A percentile compares a stretch with the other conserved stretches of the same genome.
phyloP scores from a whole-genome alignment of 2,113 vertebrate species.

The Lipotes vexillifer region DNA sequence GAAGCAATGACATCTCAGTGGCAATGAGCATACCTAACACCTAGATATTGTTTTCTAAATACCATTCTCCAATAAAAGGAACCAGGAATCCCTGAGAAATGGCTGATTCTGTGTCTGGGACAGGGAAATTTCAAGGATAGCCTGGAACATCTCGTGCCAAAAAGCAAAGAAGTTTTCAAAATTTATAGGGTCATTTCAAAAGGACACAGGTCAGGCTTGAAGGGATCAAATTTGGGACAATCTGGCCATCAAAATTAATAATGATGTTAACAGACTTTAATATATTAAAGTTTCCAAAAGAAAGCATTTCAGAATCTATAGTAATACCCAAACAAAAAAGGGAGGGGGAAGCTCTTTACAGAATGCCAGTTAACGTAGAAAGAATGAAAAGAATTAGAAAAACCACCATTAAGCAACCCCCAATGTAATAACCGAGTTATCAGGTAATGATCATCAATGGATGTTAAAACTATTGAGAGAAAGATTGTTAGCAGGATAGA shows the following conservation, averaged over 20 bases:
- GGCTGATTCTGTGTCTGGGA: background rate
- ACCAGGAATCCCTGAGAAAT: slow-evolving; percentile 7
- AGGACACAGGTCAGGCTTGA: background rate
- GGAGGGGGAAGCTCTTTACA: background rate
- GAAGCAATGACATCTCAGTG: background rate
- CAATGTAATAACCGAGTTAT: background rate
- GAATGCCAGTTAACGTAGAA: slow-evolving; percentile 5
- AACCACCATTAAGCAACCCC: background rate
- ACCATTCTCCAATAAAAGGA: background rate
- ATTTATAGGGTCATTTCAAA: slow-evolving; percentile 6
- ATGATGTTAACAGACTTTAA: background rate
- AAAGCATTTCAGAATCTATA: slow-evolving; percentile 32
- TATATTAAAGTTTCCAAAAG: slow-evolving; percentile 2
- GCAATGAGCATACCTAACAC: background rate
- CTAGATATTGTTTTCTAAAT: background rate
- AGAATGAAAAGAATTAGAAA: slow-evolving; percentile 24
- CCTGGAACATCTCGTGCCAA: background rate
- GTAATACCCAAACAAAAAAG: background rate
- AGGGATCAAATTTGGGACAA: slow-evolving; percentile 17
- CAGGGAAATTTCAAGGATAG: background rate
- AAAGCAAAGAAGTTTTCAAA: slow-evolving; percentile 3
- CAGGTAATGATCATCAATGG: background rate
- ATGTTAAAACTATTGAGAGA: background rate
- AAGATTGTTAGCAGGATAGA: background rate
- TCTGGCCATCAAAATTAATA: background rate